Base-by-base conservation (phyloP, 1,140 invertebrate species). In the Drosophila tropicalis region DNA sequence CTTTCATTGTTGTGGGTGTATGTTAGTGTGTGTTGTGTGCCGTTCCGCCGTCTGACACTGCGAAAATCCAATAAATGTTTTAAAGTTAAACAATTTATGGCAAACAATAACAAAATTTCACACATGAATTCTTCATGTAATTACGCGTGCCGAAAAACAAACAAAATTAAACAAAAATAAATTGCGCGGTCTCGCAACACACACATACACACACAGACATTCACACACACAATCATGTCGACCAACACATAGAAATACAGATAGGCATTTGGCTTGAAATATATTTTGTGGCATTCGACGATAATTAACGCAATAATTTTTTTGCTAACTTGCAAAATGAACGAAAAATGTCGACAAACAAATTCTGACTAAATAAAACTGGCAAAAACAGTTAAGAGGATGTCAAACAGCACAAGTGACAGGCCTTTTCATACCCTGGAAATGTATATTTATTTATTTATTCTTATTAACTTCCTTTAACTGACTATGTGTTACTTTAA, bases 101-200 rank as follows among this genome's bases (percentile, higher is more conserved):
- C 32, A 69, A 54, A 69, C 80, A 84, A 84, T 67, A 83, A 76
- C 51, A 81, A 81, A 62, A 70, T 79, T 70, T 87, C 62, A 73
- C 80, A 76, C 84, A 86, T 89, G 84, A 87, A 86, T 87, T 74
- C 79, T 79, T 83, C 65, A 87, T 83, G 83, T 86, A 86, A 89
- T 86, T 87, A 89, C 76, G 83, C 70, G 69, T 74, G 67, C 57
- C 60, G 62, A 79, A 87, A 74, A 83, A 70, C 70, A 69, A 76
- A 86, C 69, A 83, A 83, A 69, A 73, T 76, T 74, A 76, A 67
- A 66, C 67, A 67, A 72, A 82, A 79, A 83, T 79, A 73, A 77
- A 83, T 79, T 82, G 71, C 54, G 67, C 17, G 47, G 63, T 68
- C 66, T 68, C 63, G 56, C 62, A 51, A n/a, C 61, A 54, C 39